phyloP scores from a whole-genome alignment of 2,888 invertebrate genomes.

The Synanthedon myopaeformis region DNA sequence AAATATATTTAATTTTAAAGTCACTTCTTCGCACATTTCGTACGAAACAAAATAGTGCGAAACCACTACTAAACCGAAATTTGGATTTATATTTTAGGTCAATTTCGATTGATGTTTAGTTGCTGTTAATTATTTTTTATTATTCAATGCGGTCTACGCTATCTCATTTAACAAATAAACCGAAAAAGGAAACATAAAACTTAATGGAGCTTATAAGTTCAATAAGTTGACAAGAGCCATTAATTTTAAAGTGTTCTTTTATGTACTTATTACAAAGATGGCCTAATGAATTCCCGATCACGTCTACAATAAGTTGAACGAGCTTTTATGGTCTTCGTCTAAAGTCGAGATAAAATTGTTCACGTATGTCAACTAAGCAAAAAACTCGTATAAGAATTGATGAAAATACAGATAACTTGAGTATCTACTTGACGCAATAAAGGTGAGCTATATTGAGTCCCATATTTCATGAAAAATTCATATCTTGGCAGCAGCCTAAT shows the following conservation, averaged over 20 bases:
- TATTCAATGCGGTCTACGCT: too few species aligned
- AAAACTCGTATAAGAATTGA: conserved; percentile 37
- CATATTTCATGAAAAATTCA: conserved; percentile 69
- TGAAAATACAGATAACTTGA: conserved; percentile 33
- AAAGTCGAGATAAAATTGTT: conserved; percentile 39
- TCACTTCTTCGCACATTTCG: too few species aligned
- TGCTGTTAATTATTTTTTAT: too few species aligned
- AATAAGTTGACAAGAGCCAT: background rate
- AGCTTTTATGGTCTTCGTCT: conserved; percentile 36
- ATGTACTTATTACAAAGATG: background rate
- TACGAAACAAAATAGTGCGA: too few species aligned
- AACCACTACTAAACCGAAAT: too few species aligned
- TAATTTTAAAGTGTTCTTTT: background rate
- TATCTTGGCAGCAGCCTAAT: conserved; percentile 54
- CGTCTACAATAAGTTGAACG: conserved; percentile 26
- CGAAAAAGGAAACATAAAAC: background rate
- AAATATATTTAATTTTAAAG: too few species aligned
- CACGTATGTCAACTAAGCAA: conserved; percentile 28
- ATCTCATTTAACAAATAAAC: too few species aligned
- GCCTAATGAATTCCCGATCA: conserved; percentile 35
- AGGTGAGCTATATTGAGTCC: conserved; percentile 34
- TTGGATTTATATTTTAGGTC: too few species aligned
- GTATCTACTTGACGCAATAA: conserved; percentile 32
- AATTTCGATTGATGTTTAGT: too few species aligned
- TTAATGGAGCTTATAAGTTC: background rate